Base-by-base conservation (phyloP, 2,888 invertebrate species). In the Chelonus formosanus region DNA sequence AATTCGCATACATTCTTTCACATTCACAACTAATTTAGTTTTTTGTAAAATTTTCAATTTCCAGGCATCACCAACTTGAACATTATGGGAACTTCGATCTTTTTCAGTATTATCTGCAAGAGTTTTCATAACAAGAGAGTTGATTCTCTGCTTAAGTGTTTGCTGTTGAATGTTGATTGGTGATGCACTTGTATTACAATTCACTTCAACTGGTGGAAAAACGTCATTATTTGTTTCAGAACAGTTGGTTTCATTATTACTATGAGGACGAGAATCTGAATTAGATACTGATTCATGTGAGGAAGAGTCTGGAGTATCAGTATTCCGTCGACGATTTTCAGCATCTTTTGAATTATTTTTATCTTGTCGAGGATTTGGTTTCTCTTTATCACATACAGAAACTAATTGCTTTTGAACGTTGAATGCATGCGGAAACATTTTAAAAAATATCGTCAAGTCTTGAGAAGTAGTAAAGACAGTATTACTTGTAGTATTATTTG, bases 381-480 rank as follows among this genome's bases (percentile, higher is more conserved):
- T 92, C 80, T 92, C 91, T 81, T 90, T 89, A 81, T 90, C 91
- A 76, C 94, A 88, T 73, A 95, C 85, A 65, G 94, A 94, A 76
- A 96, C 95, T 84, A 96, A 89, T 86, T 97, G 96, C 62, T 95
- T 90, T 82, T 97, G 96, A 70, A 97, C 95, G 83, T 95, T 94
- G 85, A 97, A 97, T 77, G 94, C 91, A 83, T 96, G 94, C n/a
- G 96, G 93, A 83, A 97, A 96, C 86, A 97, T 90, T 84, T 95
- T 92, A 62, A 97, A 86, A 82, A 97, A 97, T 56, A 96, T 95
- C 58, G 92, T 91, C 73, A 97, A 86, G 85, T 97, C 97, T 65
- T 92, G 92, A 0, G 95, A 91, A 3, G 94, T 96, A 82, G 96
- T 96, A 78, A 97, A 96, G 86, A 96, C 91, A 78, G 91, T 91